Percentiles rank a stretch among this genome's conserved stretches.
phyloP scores from a whole-genome alignment of 1,140 invertebrate genomes.

The Varroa destructor region DNA sequence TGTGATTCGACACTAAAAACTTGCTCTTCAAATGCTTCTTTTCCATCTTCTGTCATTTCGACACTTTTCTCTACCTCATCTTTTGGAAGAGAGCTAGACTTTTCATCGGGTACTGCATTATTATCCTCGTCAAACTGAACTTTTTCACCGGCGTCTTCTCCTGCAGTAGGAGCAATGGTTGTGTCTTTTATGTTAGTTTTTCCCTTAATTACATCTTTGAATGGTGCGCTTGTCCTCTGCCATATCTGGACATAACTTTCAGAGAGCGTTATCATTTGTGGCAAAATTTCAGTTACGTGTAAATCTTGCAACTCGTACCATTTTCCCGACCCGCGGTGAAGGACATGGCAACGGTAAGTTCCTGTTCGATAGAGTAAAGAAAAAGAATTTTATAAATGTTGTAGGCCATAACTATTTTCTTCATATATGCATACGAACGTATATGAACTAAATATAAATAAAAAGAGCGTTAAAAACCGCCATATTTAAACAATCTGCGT shows the following conservation, averaged over 20 bases:
- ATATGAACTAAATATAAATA: too few relatives aligned
- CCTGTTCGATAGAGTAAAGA: constrained; percentile 41
- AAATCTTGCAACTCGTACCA: constrained; percentile 97
- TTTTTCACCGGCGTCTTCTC: too few relatives aligned
- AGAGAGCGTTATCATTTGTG: constrained; percentile 97
- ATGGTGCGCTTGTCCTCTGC: constrained; percentile 12
- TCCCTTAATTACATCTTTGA: not conserved
- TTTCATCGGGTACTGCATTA: too few relatives aligned
- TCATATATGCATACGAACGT: not conserved
- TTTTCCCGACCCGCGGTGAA: constrained; percentile 67
- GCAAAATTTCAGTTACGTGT: constrained; percentile 91
- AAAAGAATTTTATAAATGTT: not conserved
- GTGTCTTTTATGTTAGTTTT: not conserved
- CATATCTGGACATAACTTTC: constrained; percentile 89
- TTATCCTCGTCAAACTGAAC: too few relatives aligned
- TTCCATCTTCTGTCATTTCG: too few relatives aligned
- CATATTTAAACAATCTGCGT: too few relatives aligned
- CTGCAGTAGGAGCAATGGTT: too few relatives aligned
- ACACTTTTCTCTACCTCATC: too few relatives aligned
- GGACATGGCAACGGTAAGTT: constrained; percentile 85
- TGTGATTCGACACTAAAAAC: too few relatives aligned
- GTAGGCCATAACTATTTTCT: not conserved
- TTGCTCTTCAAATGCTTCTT: too few relatives aligned
- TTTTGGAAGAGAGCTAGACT: too few relatives aligned
- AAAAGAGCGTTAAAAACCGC: too few relatives aligned